Base-by-base conservation (phyloP, 2,797 vertebrate species). In the Platalea minor region DNA sequence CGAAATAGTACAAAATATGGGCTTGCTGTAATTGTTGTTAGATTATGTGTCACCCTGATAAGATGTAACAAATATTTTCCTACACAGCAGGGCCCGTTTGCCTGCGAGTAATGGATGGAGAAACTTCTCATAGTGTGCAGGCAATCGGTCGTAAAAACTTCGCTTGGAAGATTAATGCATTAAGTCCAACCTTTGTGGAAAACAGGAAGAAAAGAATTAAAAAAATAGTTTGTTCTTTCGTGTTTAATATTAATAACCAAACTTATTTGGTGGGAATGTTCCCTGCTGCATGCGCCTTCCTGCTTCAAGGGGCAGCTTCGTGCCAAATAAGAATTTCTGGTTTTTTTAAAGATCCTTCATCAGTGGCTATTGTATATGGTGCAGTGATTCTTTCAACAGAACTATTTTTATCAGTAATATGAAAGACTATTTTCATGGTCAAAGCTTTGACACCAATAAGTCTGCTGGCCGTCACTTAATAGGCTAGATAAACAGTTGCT, bases 1-100 rank as follows among this genome's bases (percentile, higher is more conserved):
- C 83, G 89, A 98, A 98, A 98, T 97, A 97, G 97, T 97, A 96
- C 98, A 98, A 98, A 98, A 98, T 98, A 98, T 98, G 98, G 97
- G 97, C 95, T 96, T 97, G 97, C 97, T 98, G 98, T 98, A 98
- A 98, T 98, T 98, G 98, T 98, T 98, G 98, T 97, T 98, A 98
- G 98, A 98, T 98, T 98, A 98, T 93, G 98, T 98, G 98, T 98
- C 98, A 98, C 95, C 91, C 98, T 97, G 98, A 98, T 98, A 98
- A 98, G 98, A 98, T 98, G 97, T 98, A 98, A 98, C 98, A 98
- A 98, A 98, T 98, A 98, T 96, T 98, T 98, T 93, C 97, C 97
- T 97, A 96, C 97, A 96, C 96, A 95, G 96, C 93, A 95, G 95
- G 97, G 93, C 97, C 97, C 48, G 97, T 97, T 98, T 97, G 97